phyloP scores from a whole-genome alignment of 2,797 vertebrate genomes.

The Potorous gilbertii region DNA sequence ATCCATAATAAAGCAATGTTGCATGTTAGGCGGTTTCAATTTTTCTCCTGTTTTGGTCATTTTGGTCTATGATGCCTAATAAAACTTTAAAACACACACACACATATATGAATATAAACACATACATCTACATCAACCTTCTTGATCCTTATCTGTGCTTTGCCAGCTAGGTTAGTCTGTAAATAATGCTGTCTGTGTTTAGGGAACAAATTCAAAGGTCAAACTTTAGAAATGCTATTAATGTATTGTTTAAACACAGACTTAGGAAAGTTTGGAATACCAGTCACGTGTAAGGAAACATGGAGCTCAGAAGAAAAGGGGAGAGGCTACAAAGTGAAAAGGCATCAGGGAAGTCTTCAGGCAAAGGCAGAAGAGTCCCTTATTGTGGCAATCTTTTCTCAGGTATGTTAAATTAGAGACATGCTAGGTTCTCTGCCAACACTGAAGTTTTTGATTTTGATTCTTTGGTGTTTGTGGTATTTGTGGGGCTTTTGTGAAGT shows the following conservation, averaged over 20 bases:
- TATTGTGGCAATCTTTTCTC: not conserved
- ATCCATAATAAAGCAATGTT: not conserved
- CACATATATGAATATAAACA: not conserved
- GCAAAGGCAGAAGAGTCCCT: not conserved
- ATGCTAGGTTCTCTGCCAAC: not conserved
- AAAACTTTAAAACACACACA: slow-evolving; percentile 13
- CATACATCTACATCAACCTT: not conserved
- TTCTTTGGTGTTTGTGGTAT: not conserved
- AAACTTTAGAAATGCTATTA: not conserved
- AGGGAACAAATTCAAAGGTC: slow-evolving; percentile 31
- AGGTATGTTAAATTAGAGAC: not conserved
- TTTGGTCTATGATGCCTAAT: slow-evolving; percentile 12
- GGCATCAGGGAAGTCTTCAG: not conserved
- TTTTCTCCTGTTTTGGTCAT: not conserved
- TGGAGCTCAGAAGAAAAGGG: not conserved
- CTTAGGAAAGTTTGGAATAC: not conserved
- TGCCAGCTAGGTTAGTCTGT: slow-evolving; percentile 12
- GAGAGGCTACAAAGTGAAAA: not conserved
- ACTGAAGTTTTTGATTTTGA: not conserved
- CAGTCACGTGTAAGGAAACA: not conserved
- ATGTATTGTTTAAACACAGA: not conserved
- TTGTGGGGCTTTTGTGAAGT: not conserved
- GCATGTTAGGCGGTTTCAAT: slow-evolving; percentile 18
- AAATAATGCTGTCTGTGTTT: slow-evolving; percentile 17
- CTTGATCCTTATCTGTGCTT: not conserved